A percentile compares a stretch with the other conserved stretches of the same genome.
Evolutionary conservation across 37 sponge, comb jelly and placozoan species (phyloP).

Genomic region (Aplysina aerophoba): DNA sequence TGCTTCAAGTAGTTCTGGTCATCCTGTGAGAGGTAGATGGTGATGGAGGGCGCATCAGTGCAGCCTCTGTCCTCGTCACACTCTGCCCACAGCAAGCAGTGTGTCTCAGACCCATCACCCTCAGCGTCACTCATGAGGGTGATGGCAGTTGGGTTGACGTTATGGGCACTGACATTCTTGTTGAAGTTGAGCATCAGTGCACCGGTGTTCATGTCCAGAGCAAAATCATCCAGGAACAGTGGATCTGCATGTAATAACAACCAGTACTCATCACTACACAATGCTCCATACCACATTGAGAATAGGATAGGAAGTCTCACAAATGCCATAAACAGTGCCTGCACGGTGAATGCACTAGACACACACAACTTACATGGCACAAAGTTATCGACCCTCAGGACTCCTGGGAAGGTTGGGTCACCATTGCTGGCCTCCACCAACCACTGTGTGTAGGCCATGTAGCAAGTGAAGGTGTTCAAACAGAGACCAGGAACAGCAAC

Average conservation of each 20-base stretch:
- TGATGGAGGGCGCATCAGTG: not conserved
- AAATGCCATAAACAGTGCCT: too few relatives aligned
- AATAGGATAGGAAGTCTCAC: too few relatives aligned
- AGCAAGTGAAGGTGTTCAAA: not conserved
- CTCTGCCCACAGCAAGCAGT: not conserved
- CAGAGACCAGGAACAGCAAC: slow-evolving; percentile 1
- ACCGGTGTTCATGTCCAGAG: not conserved
- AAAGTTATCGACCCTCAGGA: not conserved
- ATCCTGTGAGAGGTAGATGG: slow-evolving; percentile 1
- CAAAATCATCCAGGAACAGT: slow-evolving; percentile 12
- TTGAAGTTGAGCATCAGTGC: not conserved
- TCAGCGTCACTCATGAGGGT: not conserved
- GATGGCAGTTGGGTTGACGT: not conserved
- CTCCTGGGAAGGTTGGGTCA: slow-evolving; percentile 6
- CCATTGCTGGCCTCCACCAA: not conserved
- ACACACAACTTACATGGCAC: not conserved
- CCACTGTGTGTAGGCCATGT: not conserved
- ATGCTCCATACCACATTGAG: too few relatives aligned
- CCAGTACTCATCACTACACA: too few relatives aligned
- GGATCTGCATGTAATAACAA: slow-evolving; percentile 2
- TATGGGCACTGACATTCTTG: slow-evolving; percentile 16
- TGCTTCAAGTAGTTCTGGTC: slow-evolving; percentile 14
- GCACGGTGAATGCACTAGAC: too few relatives aligned
- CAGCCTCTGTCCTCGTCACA: not conserved
- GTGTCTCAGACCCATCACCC: not conserved